Conservation (phyloP, 2,797 vertebrate genomes). For the Sandelia bainsii region DNA sequence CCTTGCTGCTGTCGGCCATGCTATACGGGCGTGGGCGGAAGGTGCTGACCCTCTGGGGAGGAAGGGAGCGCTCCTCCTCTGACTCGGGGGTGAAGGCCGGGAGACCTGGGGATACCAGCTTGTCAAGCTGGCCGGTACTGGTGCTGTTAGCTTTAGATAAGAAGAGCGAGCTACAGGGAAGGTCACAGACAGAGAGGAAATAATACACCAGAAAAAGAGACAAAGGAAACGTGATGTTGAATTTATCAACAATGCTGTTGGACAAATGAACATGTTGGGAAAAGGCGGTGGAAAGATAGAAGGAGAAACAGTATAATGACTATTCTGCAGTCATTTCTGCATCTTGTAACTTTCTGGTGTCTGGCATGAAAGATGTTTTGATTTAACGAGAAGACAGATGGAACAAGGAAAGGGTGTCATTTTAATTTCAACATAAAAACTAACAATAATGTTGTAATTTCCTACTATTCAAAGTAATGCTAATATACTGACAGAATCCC, state of each 20-base stretch:
- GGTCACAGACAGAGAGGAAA: constrained; percentile 38
- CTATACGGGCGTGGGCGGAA: constrained; percentile 90
- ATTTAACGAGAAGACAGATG: constrained; percentile 18
- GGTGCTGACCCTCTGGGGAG: constrained; percentile 84
- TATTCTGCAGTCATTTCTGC: neutral
- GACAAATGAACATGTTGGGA: neutral
- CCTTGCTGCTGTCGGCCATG: constrained; percentile 88
- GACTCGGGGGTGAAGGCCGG: constrained; percentile 76
- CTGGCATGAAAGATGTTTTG: constrained; percentile 27
- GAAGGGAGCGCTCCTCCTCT: constrained; percentile 76
- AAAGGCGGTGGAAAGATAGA: constrained; percentile 27
- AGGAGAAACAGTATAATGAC: neutral
- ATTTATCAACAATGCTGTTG: constrained; percentile 51
- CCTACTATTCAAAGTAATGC: neutral
- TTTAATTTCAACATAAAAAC: constrained; percentile 16
- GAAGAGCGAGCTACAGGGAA: constrained; percentile 75
- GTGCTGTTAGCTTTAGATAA: constrained; percentile 89
- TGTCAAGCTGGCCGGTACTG: constrained; percentile 88
- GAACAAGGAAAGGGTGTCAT: constrained; percentile 13
- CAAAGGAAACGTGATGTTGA: constrained; percentile 29
- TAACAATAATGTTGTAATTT: constrained; percentile 1
- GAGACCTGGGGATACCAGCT: constrained; percentile 75
- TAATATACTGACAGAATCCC: neutral
- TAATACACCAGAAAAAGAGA: constrained; percentile 11
- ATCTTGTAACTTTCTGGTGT: constrained; percentile 3